Evolutionary conservation across 2,888 invertebrate genomes (phyloP), one percentile per base, ranked within the genome.

Genomic region (Diachrysia chrysitis): DNA sequence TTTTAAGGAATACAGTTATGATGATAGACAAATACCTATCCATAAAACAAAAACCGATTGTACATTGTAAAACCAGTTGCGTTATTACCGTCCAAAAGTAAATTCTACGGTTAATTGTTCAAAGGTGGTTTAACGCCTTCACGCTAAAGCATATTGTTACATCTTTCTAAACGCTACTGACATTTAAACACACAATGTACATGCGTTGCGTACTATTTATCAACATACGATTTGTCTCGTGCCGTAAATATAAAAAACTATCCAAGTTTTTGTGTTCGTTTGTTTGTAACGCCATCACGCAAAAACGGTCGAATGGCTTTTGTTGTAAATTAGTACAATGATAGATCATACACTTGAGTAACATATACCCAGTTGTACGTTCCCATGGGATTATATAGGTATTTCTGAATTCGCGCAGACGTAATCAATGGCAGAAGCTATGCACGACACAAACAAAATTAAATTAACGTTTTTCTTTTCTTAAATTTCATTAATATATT

Each of bases 131-230:
- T 21, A 10, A 51, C 48, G 48, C 21, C 10, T 19, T 21, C 21
- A 21, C 21, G 48, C 48, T 19, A 19, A 51, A 21, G 12, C 19
- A 17, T 51, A 21, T 21, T 21, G 48, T 51, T 10, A 19, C 19
- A 21, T 51, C 48, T 51, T 19, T 51, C 48, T 21, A 51, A 51
- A 51, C 19, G 48, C 14, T 51, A 51, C 48, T 51, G 48, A 51
- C 48, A 51, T 51, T 51, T 51, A 21, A 51, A 51, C 12, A 51
- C 21, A 51, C 48, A 51, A 51, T 51, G 19, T 19, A 19, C 21
- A 21, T 21, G 48, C 3, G 12, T 51, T 51, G 48, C 48, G 21
- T 51, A 51, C 21, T 48, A 48, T 14, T 12, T 12, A 12, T 21
- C 10, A 51, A 51, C 19, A 21, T 12, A 51, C 21, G 48, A 48